Evolutionary conservation across 2,888 invertebrate species (phyloP).

Genomic region (Galerucella nymphaeae): DNA sequence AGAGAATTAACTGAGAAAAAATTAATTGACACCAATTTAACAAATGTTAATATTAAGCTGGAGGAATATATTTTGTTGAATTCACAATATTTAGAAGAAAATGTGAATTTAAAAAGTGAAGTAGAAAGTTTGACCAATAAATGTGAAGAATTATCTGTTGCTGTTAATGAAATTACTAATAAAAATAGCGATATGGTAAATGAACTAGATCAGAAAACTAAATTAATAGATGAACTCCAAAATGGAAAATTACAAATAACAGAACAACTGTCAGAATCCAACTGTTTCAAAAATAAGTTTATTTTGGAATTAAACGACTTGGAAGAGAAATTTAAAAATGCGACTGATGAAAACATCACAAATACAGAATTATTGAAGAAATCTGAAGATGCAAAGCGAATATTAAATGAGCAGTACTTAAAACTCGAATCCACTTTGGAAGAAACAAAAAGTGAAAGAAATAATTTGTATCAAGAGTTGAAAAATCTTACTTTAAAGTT

Average conservation of each 20-base stretch:
- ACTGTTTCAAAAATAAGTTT: neutral
- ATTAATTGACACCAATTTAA: neutral
- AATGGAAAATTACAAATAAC: constrained; percentile 14
- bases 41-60: neutral
- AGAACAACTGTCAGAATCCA: constrained; percentile 1
- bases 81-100: constrained; percentile 3
- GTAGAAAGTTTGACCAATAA: neutral
- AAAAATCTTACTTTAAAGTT: neutral
- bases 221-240: constrained; percentile 10
- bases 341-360: constrained; percentile 1
- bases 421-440: neutral
- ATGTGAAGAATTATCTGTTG: neutral
- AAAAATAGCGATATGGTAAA: neutral
- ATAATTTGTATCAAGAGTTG: neutral
- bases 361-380: neutral
- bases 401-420: neutral
- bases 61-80: neutral
- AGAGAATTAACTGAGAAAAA: neutral
- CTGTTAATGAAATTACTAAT: neutral
- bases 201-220: constrained; percentile 14
- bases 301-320: neutral
- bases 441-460: neutral
- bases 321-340: constrained; percentile 5
- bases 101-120: constrained; percentile 5
- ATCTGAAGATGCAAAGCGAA: neutral